Evolutionary conservation across 2,888 invertebrate species (phyloP).

Genomic region (Eumacrocentrus americanus): DNA sequence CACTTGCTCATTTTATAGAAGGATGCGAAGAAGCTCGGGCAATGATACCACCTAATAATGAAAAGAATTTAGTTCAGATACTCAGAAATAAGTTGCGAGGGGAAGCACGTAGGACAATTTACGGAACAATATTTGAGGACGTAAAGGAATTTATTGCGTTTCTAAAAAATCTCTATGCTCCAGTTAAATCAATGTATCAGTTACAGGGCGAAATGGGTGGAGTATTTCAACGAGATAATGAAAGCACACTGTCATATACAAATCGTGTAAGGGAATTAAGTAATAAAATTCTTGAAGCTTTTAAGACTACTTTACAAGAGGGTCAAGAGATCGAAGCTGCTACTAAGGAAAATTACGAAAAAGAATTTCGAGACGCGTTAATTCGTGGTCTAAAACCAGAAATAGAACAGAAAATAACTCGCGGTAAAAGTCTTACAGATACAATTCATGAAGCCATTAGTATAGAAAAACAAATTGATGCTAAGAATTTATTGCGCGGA

Average conservation of each 20-base stretch:
- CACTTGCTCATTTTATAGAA: neutral
- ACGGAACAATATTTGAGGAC: neutral
- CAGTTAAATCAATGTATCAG: neutral
- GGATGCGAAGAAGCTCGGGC: neutral
- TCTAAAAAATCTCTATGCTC: constrained; percentile 3
- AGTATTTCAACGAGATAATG: neutral
- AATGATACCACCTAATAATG: neutral
- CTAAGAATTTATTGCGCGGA: too few relatives aligned
- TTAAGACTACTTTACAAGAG: too few relatives aligned
- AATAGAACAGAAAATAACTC: too few relatives aligned
- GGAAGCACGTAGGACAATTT: neutral
- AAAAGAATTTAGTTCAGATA: neutral
- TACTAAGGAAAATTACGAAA: too few relatives aligned
- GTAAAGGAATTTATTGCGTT: neutral
- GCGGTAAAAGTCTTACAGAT: too few relatives aligned
- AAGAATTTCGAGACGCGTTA: too few relatives aligned
- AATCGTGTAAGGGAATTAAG: neutral
- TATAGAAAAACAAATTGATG: too few relatives aligned
- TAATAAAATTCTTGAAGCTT: too few relatives aligned
- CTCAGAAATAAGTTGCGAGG: constrained; percentile 2
- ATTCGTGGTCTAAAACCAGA: too few relatives aligned
- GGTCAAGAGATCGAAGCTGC: too few relatives aligned
- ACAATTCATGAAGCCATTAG: too few relatives aligned
- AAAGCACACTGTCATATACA: neutral
- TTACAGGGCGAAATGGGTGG: constrained; percentile 6